Evolutionary conservation across 2,113 vertebrate species (phyloP).

Genomic region (Dermatemys mawii): DNA sequence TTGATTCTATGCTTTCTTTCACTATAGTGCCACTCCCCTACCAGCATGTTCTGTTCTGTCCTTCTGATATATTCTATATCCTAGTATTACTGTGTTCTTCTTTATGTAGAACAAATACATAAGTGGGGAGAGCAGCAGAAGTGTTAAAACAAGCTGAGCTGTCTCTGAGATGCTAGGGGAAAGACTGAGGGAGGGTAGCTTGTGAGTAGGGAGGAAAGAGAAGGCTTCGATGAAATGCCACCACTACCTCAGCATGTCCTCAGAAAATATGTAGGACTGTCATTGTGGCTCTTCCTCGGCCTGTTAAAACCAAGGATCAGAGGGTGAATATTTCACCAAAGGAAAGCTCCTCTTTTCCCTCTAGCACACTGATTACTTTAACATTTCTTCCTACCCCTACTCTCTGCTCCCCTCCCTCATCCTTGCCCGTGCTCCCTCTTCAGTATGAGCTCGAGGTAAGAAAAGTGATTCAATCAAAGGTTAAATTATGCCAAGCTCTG

Average conservation of each 20-base stretch:
- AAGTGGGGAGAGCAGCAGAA: conserved; percentile 41
- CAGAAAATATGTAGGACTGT: conserved; percentile 21
- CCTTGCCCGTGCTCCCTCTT: not conserved
- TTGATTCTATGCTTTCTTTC: too few relatives aligned
- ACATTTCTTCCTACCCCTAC: not conserved
- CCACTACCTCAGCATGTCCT: conserved; percentile 39
- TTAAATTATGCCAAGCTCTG: conserved; percentile 26
- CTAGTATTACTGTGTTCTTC: conserved; percentile 6
- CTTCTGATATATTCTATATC: too few relatives aligned
- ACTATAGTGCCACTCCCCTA: too few relatives aligned
- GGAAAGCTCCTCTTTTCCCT: conserved; percentile 10
- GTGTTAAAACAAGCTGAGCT: conserved; percentile 61
- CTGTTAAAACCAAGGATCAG: not conserved
- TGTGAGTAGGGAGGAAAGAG: conserved; percentile 15
- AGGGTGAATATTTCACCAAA: not conserved
- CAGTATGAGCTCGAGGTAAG: not conserved
- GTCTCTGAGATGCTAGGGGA: conserved; percentile 28
- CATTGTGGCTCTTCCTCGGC: not conserved
- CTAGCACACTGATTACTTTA: not conserved
- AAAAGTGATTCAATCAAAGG: conserved; percentile 62
- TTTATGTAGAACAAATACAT: conserved; percentile 46
- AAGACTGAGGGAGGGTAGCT: conserved; percentile 33
- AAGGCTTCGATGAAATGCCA: conserved; percentile 32
- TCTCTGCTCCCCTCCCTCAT: not conserved
- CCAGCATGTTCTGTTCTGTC: too few relatives aligned